Evolutionary conservation across 2,888 invertebrate genomes (phyloP).

Genomic region (Bugula neritina): DNA sequence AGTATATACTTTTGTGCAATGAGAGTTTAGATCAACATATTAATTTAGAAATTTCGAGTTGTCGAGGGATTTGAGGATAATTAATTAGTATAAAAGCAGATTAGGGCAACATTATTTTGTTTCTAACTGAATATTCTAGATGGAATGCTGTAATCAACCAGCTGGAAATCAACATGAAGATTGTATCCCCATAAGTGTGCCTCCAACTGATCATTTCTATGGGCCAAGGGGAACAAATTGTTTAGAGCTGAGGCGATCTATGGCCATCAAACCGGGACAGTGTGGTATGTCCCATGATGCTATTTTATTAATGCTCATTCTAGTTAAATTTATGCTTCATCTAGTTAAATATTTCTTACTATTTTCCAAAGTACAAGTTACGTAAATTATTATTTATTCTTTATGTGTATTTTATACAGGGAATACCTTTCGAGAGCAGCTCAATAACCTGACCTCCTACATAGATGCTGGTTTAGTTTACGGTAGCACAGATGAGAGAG

Average conservation of each 20-base stretch:
- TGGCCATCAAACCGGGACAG: slow-evolving; percentile 16
- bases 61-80: too few relatives aligned
- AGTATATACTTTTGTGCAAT: too few relatives aligned
- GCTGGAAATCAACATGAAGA: background rate
- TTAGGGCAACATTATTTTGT: too few relatives aligned
- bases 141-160: slow-evolving; percentile 6
- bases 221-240: background rate
- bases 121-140: too few relatives aligned
- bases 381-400: too few relatives aligned
- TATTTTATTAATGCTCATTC: background rate
- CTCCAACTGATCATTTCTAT: background rate
- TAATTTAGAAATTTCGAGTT: too few relatives aligned
- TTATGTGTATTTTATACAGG: background rate
- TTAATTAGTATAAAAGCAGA: too few relatives aligned
- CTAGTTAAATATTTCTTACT: too few relatives aligned
- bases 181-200: slow-evolving; percentile 2
- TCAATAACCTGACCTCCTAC: slow-evolving; percentile 73
- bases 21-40: too few relatives aligned
- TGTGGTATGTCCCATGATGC: slow-evolving; percentile 1
- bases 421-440: slow-evolving; percentile 62
- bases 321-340: too few relatives aligned
- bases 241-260: slow-evolving; percentile 13
- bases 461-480: slow-evolving; percentile 68
- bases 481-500: slow-evolving; percentile 39
- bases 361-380: too few relatives aligned